phyloP scores from a whole-genome alignment of 2,888 invertebrate genomes.

The Glyphotaelius pellucidus region DNA sequence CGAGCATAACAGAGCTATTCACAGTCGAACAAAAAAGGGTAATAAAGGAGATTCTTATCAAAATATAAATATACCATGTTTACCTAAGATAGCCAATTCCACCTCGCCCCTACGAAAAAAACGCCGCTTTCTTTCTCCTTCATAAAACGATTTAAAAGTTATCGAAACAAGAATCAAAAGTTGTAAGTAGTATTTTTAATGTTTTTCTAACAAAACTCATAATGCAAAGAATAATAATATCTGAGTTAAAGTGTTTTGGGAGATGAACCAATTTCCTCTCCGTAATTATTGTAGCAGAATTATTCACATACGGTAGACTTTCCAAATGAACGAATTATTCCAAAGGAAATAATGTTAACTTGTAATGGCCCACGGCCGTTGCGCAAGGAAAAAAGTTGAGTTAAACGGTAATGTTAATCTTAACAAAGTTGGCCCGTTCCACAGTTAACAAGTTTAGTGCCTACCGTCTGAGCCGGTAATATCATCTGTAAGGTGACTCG shows the following conservation, averaged over 20 bases:
- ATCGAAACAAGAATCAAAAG: neutral
- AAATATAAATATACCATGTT: neutral
- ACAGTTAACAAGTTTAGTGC: neutral
- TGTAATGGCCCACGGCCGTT: slow-evolving; percentile 35
- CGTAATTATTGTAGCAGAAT: slow-evolving; percentile 58
- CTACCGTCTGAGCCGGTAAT: neutral
- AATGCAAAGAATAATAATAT: neutral
- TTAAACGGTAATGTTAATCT: slow-evolving; percentile 6
- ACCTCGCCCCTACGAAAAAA: neutral
- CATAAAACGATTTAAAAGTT: neutral
- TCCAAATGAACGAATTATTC: slow-evolving; percentile 39
- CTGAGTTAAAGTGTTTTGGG: slow-evolving; percentile 40
- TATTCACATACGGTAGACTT: slow-evolving; percentile 47
- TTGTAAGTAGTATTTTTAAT: neutral
- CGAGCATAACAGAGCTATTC: neutral
- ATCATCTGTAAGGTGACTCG: neutral
- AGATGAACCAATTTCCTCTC: slow-evolving; percentile 62
- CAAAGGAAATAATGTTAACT: slow-evolving; percentile 39
- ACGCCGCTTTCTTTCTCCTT: neutral
- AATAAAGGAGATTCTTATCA: neutral
- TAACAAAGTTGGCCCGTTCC: neutral
- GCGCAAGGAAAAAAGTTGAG: neutral
- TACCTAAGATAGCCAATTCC: neutral
- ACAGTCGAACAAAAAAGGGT: neutral
- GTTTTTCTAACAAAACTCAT: neutral